Base-by-base conservation (phyloP, 2,797 vertebrate genomes). In the Anguilla megastoma region DNA sequence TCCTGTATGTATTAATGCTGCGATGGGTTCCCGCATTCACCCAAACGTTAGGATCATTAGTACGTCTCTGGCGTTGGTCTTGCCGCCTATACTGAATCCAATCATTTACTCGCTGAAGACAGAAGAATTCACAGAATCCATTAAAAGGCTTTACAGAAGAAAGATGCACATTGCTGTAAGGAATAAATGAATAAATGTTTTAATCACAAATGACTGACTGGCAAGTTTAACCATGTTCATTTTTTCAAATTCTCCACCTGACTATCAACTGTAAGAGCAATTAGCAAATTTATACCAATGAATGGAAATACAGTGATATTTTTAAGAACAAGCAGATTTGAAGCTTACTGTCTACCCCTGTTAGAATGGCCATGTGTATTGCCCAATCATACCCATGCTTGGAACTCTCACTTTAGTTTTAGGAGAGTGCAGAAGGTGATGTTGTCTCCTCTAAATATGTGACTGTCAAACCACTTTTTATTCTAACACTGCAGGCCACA, bases 91-190 rank as follows among this genome's bases (percentile, higher is more conserved):
- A 66, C 71, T 95, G 36, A 95, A 95, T 87, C 94, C 94, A 63
- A 91, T 94, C 8, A 93, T 94, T 84, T 95, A 95, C 90, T 93
- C 93, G 24, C 87, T 95, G 7, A 94, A 95, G 88, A 95, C 94
- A 16, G 91, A 94, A 14, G 94, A 95, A 91, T 93, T 95, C 54
- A 92, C 89, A 92, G 85, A 87, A 1, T 93, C 94, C 5, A 0
- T 95, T 0, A 93, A 90, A 88, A 92, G 24, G 18, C 2, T 94
- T 1, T 85, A 87, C 30, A 87, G 89, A 24, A 89, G 66, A 24
- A 71, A 21, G 21, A 87, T 79, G 5, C 27, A 84, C 8, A 27
- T 12, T 1, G 24, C 14, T 83, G 41, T 36, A 48, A 83, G 80
- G 14, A 83, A 83, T 9, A n/a, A 4, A 45, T 45, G 21, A 80